Conservation (phyloP, 2,888 invertebrate genomes). For the Pocota personata region DNA sequence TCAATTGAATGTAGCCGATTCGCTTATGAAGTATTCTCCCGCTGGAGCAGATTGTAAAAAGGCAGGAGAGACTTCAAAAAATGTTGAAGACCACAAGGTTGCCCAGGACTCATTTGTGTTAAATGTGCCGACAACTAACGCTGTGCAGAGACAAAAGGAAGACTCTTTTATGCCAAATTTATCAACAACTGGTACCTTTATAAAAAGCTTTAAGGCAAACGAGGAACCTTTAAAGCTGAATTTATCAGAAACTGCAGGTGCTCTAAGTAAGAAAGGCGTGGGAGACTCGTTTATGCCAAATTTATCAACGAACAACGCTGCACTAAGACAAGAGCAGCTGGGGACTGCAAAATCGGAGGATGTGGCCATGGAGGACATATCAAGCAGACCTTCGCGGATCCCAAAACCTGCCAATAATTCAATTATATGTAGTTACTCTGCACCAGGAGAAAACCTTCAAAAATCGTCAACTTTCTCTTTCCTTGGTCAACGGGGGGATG, state of each 20-base stretch:
- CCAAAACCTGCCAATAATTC: neutral
- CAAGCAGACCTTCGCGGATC: neutral
- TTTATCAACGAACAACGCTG: neutral
- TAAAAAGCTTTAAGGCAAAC: neutral
- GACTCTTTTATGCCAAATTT: neutral
- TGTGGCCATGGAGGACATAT: neutral
- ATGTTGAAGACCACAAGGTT: neutral
- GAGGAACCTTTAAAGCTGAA: neutral
- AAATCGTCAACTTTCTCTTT: neutral
- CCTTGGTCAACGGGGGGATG: neutral
- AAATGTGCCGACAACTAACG: constrained; percentile 5
- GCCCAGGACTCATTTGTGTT: constrained; percentile 29
- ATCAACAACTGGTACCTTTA: neutral
- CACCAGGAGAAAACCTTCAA: neutral
- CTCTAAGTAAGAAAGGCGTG: neutral
- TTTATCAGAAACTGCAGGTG: neutral
- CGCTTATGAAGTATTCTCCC: constrained; percentile 10
- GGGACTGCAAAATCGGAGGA: neutral
- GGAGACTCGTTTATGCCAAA: constrained; percentile 20
- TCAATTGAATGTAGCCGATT: neutral
- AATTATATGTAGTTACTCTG: neutral
- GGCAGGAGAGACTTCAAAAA: neutral
- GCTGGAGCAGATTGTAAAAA: constrained; percentile 12
- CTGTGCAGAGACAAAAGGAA: neutral
- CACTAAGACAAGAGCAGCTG: too few species aligned